Percentiles rank a stretch among this genome's conserved stretches.
Evolutionary conservation across 2,797 vertebrate species (phyloP).

Genomic region (Cryptoblepharus egeriae): DNA sequence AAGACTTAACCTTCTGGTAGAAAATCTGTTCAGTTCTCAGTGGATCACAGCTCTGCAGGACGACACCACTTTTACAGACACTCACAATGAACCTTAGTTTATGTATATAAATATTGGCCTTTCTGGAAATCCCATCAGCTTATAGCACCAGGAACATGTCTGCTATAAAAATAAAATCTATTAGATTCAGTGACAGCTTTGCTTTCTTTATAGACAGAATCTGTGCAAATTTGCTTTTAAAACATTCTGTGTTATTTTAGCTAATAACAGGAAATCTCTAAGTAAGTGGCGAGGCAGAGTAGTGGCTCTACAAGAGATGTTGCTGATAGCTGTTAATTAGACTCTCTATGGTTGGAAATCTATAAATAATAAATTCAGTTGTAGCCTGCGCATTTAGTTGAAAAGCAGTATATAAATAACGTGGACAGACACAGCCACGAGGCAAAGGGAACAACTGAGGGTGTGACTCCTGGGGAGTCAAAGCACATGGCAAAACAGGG

Average conservation of each 20-base stretch:
- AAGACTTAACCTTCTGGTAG: not conserved
- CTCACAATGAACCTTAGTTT: not conserved
- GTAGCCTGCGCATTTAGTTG: too few relatives aligned
- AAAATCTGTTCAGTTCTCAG: not conserved
- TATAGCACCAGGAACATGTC: rapidly evolving
- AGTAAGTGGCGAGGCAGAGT: not conserved
- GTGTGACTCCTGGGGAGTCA: too few relatives aligned
- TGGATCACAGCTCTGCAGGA: rapidly evolving
- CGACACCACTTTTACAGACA: rapidly evolving
- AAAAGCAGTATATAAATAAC: too few relatives aligned
- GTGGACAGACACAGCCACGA: too few relatives aligned
- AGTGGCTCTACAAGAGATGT: constrained; percentile 28
- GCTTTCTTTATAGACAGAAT: constrained; percentile 49
- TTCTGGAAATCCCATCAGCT: constrained; percentile 39
- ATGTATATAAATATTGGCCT: not conserved
- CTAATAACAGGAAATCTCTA: constrained; percentile 57
- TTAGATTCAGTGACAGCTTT: constrained; percentile 48
- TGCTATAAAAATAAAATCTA: not conserved
- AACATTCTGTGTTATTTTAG: constrained; percentile 15
- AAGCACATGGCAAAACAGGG: too few relatives aligned
- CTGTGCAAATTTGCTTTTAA: constrained; percentile 29
- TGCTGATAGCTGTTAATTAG: not conserved
- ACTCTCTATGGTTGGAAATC: rapidly evolving
- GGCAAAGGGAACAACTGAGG: too few relatives aligned
- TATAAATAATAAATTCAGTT: not conserved